phyloP scores from a whole-genome alignment of 2,797 vertebrate genomes.

The Telmatherina bonti region DNA sequence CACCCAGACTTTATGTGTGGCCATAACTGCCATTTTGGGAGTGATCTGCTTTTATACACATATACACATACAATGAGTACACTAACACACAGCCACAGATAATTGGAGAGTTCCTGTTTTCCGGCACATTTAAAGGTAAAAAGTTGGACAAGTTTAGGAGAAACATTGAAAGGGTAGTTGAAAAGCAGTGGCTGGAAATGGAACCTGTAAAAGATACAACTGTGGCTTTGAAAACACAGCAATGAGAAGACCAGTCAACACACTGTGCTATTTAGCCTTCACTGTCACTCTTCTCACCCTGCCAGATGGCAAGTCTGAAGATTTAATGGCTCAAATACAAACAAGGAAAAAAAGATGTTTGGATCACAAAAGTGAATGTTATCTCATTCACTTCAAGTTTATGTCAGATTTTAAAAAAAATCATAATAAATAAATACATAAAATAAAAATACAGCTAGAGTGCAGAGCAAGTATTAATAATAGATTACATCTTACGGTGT shows the following conservation, averaged over 20 bases:
- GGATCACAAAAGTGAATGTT: neutral
- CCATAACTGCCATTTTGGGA: slow-evolving; percentile 36
- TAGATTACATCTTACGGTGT: neutral
- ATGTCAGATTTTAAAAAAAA: slow-evolving; percentile 3
- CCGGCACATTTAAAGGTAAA: slow-evolving; percentile 59
- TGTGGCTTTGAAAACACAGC: slow-evolving; percentile 45
- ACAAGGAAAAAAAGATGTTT: neutral
- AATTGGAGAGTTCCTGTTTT: slow-evolving; percentile 78
- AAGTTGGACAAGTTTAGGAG: slow-evolving; percentile 44
- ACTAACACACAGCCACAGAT: slow-evolving; percentile 39
- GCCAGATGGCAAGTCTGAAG: neutral
- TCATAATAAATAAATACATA: neutral
- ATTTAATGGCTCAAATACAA: neutral
- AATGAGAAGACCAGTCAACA: slow-evolving; percentile 39
- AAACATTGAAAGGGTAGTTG: slow-evolving; percentile 56
- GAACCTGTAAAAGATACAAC: slow-evolving; percentile 51
- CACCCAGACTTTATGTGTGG: slow-evolving; percentile 61
- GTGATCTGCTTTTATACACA: slow-evolving; percentile 8
- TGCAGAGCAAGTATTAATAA: neutral
- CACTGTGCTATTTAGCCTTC: slow-evolving; percentile 14
- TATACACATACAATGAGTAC: slow-evolving; percentile 9
- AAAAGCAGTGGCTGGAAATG: slow-evolving; percentile 61
- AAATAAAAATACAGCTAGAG: slow-evolving; percentile 8
- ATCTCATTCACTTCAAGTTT: neutral
- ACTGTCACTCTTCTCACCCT: slow-evolving; percentile 4